A percentile compares a stretch with the other conserved stretches of the same genome.
Evolutionary conservation across 2,797 vertebrate genomes (phyloP).

Genomic region (Lepus townsendii): DNA sequence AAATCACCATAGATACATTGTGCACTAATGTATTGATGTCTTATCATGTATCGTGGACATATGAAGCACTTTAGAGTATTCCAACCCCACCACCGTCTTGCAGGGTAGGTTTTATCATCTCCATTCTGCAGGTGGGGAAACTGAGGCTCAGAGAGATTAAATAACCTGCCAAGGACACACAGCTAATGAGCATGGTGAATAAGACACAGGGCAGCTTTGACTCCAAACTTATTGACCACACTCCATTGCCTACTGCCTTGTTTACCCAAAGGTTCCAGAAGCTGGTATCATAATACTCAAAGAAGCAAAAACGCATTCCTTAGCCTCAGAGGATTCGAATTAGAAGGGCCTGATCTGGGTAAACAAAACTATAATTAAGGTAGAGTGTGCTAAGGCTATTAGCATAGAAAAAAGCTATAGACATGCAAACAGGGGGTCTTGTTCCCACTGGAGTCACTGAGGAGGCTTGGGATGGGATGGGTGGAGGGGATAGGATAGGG

Average conservation of each 20-base stretch:
- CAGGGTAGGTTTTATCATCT: neutral
- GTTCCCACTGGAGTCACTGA: neutral
- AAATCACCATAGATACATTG: conserved; percentile 15
- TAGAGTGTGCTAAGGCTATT: neutral
- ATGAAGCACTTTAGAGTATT: conserved; percentile 37
- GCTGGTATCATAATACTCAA: neutral
- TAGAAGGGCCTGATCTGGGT: conserved; percentile 23
- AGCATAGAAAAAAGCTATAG: neutral
- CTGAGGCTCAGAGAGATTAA: conserved; percentile 4
- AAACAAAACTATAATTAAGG: conserved; percentile 18
- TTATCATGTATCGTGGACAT: neutral
- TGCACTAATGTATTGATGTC: neutral
- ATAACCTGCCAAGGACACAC: neutral
- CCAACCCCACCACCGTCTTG: neutral
- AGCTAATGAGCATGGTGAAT: neutral
- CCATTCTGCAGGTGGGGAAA: conserved; percentile 29
- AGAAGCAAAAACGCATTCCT: neutral
- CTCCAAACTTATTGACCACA: neutral
- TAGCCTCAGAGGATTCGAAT: conserved; percentile 21
- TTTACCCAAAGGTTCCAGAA: conserved; percentile 30
- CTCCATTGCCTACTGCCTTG: neutral
- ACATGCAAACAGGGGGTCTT: neutral
- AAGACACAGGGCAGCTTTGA: neutral
- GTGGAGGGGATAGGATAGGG: neutral
- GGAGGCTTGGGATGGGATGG: no score